These are phyloP conservation scores for Halictus ligatus DNA, from an alignment of 2,888 invertebrate genomes.

Conservation along the genomic window DNA sequence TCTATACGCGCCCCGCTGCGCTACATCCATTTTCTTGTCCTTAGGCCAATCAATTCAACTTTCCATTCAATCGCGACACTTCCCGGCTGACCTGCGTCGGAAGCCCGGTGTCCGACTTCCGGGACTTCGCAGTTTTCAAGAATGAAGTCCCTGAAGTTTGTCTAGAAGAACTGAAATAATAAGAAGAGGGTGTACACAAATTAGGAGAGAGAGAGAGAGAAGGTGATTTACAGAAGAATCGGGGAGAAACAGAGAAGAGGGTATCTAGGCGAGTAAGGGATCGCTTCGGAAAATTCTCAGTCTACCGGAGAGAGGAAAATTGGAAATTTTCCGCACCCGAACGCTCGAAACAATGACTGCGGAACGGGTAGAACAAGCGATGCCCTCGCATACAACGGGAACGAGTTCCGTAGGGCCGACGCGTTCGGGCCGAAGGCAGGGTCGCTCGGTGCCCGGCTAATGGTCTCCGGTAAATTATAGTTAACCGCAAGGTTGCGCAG, in stretches of 20 bases:
- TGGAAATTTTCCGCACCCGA: not conserved
- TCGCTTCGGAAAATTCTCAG: not conserved
- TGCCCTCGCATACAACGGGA: not conserved
- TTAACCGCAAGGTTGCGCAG: constrained; percentile 24
- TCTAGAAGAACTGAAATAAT: too few species aligned
- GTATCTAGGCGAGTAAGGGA: not conserved
- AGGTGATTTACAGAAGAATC: too few species aligned
- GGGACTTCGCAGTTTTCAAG: not conserved
- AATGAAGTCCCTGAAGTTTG: too few species aligned
- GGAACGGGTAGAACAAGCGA: not conserved
- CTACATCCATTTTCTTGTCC: constrained; percentile 36
- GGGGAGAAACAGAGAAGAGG: not conserved
- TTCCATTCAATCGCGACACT: not conserved
- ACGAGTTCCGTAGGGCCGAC: not conserved
- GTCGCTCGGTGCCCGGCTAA: not conserved
- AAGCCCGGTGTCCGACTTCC: not conserved
- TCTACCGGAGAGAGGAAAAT: not conserved
- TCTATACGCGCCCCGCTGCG: constrained; percentile 13
- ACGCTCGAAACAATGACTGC: not conserved
- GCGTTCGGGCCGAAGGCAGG: not conserved
- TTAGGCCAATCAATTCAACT: constrained; percentile 31
- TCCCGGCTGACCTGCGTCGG: not conserved
- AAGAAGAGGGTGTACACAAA: too few species aligned
- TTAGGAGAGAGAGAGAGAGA: too few species aligned
- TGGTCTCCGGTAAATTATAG: constrained; percentile 37